These are phyloP conservation scores for Phylloscopus collybita DNA, from an alignment of 2,797 vertebrate species.

Conservation along the genomic window DNA sequence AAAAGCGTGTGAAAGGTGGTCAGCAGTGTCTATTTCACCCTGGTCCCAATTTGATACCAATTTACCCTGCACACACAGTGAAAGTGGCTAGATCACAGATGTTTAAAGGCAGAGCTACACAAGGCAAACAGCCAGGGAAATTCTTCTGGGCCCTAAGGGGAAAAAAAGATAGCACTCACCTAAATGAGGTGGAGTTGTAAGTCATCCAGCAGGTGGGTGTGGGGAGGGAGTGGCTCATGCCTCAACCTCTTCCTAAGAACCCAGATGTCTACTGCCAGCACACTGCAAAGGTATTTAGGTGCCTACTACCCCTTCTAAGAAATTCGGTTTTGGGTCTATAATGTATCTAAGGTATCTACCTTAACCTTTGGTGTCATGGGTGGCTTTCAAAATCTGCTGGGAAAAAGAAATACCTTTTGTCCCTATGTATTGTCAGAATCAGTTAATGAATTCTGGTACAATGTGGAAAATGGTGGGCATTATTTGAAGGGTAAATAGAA, in stretches of 20 bases:
- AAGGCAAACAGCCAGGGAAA: conserved; percentile 21
- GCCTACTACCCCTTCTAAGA: background rate
- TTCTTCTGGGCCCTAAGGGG: conserved; percentile 11
- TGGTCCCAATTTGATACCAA: background rate
- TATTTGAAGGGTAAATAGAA: background rate
- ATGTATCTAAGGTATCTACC: background rate
- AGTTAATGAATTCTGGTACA: background rate
- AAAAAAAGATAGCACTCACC: background rate
- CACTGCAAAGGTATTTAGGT: background rate
- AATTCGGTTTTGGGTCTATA: background rate
- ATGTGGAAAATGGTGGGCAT: background rate
- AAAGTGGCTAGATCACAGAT: background rate
- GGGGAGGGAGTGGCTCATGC: conserved; percentile 6
- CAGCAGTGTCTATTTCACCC: background rate
- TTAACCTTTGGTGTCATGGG: background rate
- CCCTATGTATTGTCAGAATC: background rate
- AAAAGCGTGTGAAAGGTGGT: background rate
- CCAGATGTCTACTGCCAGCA: conserved; percentile 2
- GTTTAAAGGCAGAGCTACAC: background rate
- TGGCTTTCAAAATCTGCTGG: background rate
- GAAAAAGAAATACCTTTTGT: background rate
- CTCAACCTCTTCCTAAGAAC: background rate
- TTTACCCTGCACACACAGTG: background rate
- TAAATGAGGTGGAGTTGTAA: conserved; percentile 37
- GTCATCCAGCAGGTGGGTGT: conserved; percentile 22